phyloP scores from a whole-genome alignment of 2,888 invertebrate genomes.

The Metallyticus violacea region DNA sequence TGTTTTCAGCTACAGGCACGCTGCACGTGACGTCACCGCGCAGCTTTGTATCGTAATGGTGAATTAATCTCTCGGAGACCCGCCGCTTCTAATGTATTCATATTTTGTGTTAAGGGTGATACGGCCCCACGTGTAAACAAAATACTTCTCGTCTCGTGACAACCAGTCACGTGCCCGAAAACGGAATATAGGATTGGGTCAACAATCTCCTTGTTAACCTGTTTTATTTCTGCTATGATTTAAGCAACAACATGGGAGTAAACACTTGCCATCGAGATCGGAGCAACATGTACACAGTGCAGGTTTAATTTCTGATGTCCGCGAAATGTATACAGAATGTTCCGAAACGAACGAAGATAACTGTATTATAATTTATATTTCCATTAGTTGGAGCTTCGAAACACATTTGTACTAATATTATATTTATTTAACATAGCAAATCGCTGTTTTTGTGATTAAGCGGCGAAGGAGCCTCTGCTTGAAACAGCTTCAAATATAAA shows the following conservation, averaged over 20 bases:
- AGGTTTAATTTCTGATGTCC: too few relatives aligned
- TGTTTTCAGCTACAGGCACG: background rate
- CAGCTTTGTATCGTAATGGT: background rate
- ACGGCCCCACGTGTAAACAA: background rate
- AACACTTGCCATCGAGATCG: background rate
- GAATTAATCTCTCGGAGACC: background rate
- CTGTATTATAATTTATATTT: too few relatives aligned
- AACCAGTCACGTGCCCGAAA: background rate
- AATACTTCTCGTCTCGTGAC: background rate
- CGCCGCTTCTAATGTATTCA: background rate
- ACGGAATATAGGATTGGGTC: background rate
- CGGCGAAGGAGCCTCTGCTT: too few relatives aligned
- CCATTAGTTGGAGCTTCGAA: too few relatives aligned
- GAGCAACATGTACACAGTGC: background rate
- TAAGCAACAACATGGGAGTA: background rate
- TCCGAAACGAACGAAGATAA: too few relatives aligned
- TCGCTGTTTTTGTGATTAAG: too few relatives aligned
- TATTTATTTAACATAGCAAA: too few relatives aligned
- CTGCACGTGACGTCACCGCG: background rate
- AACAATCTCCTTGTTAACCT: background rate
- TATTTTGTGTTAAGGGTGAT: background rate
- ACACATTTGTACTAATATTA: too few relatives aligned
- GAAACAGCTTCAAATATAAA: too few relatives aligned
- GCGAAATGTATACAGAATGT: too few relatives aligned
- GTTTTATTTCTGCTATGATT: background rate